Percentiles rank a stretch among this genome's conserved stretches.
These are phyloP conservation scores for Plebejus melissa DNA, from an alignment of 2,888 invertebrate genomes.

Conservation along the genomic window DNA sequence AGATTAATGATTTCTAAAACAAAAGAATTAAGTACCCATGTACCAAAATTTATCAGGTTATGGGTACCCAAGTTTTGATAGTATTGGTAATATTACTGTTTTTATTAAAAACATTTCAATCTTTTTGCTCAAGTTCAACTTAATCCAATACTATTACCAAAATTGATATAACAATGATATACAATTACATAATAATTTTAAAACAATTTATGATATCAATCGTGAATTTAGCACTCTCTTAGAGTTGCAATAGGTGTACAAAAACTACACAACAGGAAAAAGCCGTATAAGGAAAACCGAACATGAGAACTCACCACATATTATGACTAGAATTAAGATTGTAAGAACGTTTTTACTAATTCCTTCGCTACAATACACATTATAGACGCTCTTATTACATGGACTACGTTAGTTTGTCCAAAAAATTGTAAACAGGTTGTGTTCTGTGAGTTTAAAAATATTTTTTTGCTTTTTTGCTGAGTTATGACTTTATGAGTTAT, in stretches of 20 bases:
- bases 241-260: not conserved
- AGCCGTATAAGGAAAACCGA: slow-evolving; percentile 8
- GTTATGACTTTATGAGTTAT: no score
- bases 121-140: not conserved
- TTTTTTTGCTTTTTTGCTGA: no score
- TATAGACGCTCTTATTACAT: not conserved
- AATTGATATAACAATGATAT: not conserved
- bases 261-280: slow-evolving; percentile 10
- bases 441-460: no score
- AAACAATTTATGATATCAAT: no score
- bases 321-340: not conserved
- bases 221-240: not conserved
- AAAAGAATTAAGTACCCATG: not conserved
- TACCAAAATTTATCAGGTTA: not conserved
- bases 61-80: not conserved
- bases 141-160: no score
- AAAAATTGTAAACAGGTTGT: no score
- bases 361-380: not conserved
- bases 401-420: not conserved
- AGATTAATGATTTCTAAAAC: not conserved
- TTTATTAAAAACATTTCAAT: not conserved
- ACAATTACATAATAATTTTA: not conserved
- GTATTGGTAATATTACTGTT: not conserved
- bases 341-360: not conserved
- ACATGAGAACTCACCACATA: not conserved